Base-by-base conservation (phyloP, 2,797 vertebrate genomes). In the Enteromius mattozi region DNA sequence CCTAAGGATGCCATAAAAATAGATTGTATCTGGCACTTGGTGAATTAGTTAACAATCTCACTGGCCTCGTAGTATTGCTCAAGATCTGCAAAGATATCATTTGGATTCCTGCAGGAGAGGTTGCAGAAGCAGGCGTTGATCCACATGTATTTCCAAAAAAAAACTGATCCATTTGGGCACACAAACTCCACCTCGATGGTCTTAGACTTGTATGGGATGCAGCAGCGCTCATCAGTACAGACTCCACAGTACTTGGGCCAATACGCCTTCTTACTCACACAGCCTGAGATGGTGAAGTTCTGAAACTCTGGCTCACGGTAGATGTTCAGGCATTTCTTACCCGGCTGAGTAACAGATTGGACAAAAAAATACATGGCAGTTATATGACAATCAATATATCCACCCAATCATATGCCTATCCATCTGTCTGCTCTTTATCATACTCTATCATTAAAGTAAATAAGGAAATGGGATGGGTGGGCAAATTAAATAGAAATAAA, bases 81-180 rank as follows among this genome's bases (percentile, higher is more conserved):
- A 88, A 99, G 94, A 42, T 98, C 96, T 0, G 95, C 93, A 70
- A 99, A 99, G 89, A 99, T 98, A 91, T 99, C 98, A 0, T 99
- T 99, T 49, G 97, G 97, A 88, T 97, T 99, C 87, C 93, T 95
- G 92, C 98, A 99, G 92, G 94, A 98, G 87, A 99, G 95, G 90
- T 97, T 99, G 93, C 98, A 99, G 93, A 99, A 99, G 89, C 98
- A 99, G 72, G 98, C 97, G 10, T 99, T 97, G 85, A 99, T 95
- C 98, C 98, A 99, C 93, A 99, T 89, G 90, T 97, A 93, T 91
- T 97, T 96, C 96, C 97, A 97, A 61, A 95, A 96, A 92, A 99
- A 95, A 5, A 93, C 91, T 0, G 92, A 86, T 87, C 97, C 97
- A 0, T 96, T 97, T 0, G 98, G 97, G 88, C 98, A 99, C 80